Evolutionary conservation across 2,888 invertebrate genomes (phyloP).

Genomic region (Lycia hirtaria): DNA sequence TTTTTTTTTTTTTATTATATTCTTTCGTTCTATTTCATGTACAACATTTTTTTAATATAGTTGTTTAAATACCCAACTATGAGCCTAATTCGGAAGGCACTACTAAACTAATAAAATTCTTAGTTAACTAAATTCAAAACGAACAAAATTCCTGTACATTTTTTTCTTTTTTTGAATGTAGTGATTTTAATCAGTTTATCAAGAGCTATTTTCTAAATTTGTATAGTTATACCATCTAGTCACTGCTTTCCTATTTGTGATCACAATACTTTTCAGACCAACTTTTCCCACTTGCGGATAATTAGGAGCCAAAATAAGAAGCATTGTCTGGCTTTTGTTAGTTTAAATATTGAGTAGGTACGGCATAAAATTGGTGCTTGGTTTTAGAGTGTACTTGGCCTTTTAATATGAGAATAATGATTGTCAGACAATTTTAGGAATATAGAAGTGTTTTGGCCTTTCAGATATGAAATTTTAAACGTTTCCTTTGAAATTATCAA

Average conservation of each 20-base stretch:
- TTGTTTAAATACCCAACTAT: too few species aligned
- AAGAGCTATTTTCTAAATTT: too few species aligned
- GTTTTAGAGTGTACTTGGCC: background rate
- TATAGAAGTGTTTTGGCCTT: background rate
- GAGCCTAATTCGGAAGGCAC: too few species aligned
- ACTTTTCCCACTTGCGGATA: constrained; percentile 14
- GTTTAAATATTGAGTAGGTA: constrained; percentile 12
- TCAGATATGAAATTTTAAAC: background rate
- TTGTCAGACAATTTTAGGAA: background rate
- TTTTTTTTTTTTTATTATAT: too few species aligned
- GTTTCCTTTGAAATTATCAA: background rate
- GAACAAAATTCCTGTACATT: too few species aligned
- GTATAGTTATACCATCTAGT: too few species aligned
- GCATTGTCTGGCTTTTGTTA: constrained; percentile 11
- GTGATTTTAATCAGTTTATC: too few species aligned
- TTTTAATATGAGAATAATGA: background rate
- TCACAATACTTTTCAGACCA: background rate
- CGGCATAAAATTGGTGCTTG: constrained; percentile 10
- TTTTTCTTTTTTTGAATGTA: too few species aligned
- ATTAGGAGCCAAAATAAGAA: constrained; percentile 13
- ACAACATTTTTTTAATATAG: too few species aligned
- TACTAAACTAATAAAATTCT: too few species aligned
- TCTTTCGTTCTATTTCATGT: too few species aligned
- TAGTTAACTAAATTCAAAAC: too few species aligned
- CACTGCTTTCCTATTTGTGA: background rate